phyloP scores from a whole-genome alignment of 92 coral and sea anemone species.

The Parazoanthus swiftii region DNA sequence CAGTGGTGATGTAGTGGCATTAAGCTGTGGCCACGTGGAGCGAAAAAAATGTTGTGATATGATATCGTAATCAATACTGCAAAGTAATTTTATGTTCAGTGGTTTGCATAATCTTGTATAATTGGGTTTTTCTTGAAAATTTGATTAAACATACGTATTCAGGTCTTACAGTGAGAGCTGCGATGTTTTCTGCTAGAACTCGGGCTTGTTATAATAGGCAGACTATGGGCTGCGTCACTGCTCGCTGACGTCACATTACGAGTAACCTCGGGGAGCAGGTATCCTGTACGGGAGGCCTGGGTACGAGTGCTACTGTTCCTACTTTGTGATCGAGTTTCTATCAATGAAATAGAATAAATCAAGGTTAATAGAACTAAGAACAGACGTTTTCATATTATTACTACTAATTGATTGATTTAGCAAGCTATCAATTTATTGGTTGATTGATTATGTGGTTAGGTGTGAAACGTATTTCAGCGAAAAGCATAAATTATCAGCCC shows the following conservation, averaged over 20 bases:
- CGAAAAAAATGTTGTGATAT: not conserved
- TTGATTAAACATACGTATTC: not conserved
- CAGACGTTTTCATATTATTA: not conserved
- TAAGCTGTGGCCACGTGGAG: not conserved
- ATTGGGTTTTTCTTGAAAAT: no score
- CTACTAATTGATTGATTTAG: not conserved
- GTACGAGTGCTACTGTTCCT: not conserved
- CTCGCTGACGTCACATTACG: constrained; percentile 7
- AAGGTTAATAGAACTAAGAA: not conserved
- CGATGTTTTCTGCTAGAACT: not conserved
- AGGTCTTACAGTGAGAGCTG: not conserved
- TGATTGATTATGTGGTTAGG: no score
- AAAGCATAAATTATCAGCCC: no score
- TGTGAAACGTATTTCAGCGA: no score
- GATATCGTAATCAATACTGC: no score
- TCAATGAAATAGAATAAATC: not conserved
- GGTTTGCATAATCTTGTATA: not conserved
- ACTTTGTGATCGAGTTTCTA: not conserved
- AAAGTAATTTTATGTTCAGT: not conserved
- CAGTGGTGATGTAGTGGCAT: not conserved
- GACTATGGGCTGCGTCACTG: not conserved
- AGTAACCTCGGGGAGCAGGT: not conserved
- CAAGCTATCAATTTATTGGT: no score
- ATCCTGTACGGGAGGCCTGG: not conserved
- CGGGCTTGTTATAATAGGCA: not conserved